Percentiles rank a stretch among this genome's conserved stretches.
phyloP scores from a whole-genome alignment of 2,113 vertebrate species.

The Psammodynastes pulverulentus region DNA sequence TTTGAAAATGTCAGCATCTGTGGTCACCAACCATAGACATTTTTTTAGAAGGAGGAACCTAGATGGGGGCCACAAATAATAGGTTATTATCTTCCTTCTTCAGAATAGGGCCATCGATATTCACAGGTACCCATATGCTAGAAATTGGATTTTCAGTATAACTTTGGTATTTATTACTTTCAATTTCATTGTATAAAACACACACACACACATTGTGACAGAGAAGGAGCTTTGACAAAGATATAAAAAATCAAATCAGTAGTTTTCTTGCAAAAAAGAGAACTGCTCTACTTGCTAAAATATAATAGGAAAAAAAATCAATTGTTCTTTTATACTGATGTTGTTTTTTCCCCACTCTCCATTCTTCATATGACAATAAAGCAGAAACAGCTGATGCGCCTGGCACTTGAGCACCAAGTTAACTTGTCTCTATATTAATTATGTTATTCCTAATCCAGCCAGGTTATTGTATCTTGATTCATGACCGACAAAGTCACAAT shows the following conservation, averaged over 20 bases:
- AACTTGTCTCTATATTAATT: conserved; percentile 8
- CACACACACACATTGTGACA: background rate
- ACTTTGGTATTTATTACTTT: conserved; percentile 39
- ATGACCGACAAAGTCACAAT: background rate
- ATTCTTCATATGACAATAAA: conserved; percentile 30
- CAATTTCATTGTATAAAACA: conserved; percentile 35
- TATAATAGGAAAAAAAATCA: conserved; percentile 46
- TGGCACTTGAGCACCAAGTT: conserved; percentile 9
- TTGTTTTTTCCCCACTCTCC: conserved; percentile 3
- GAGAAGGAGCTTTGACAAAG: conserved; percentile 39
- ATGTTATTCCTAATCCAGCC: conserved; percentile 13
- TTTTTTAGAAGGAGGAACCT: conserved; percentile 18
- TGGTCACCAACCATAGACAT: background rate
- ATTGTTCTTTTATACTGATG: conserved; percentile 20
- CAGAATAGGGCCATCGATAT: conserved; percentile 19
- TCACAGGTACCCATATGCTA: conserved; percentile 28
- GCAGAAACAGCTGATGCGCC: background rate
- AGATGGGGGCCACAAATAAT: background rate
- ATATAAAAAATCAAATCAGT: conserved; percentile 28
- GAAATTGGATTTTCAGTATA: conserved; percentile 39
- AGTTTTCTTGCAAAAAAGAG: conserved; percentile 18
- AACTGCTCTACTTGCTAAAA: conserved; percentile 13
- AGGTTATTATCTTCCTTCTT: conserved; percentile 5
- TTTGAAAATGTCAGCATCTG: background rate
- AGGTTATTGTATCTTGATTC: background rate